Evolutionary conservation across 2,888 invertebrate species (phyloP).

Genomic region (Heliconius erato): DNA sequence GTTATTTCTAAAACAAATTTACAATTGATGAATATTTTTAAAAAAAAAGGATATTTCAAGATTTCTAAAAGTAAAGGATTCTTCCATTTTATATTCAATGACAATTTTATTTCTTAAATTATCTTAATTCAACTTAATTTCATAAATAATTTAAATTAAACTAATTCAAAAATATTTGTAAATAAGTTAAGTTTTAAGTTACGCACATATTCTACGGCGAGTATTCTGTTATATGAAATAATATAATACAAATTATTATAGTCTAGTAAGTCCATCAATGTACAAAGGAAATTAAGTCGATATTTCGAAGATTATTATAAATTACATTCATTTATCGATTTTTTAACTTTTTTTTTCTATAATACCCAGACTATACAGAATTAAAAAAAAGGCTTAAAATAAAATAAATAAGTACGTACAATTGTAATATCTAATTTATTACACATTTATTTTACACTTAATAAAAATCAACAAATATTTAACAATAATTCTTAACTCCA

Average conservation of each 20-base stretch:
- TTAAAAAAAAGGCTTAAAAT: slow-evolving; percentile 10
- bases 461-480: slow-evolving; percentile 34
- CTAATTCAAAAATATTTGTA: neutral
- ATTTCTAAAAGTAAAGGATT: neutral
- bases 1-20: neutral
- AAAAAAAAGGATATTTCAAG: neutral
- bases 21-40: neutral
- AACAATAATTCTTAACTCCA: slow-evolving; percentile 29
- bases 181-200: slow-evolving; percentile 20
- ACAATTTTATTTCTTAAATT: neutral
- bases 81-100: neutral
- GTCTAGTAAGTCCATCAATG: slow-evolving; percentile 2
- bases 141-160: neutral
- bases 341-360: neutral
- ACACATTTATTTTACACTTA: slow-evolving; percentile 28
- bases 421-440: slow-evolving; percentile 26
- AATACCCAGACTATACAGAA: slow-evolving; percentile 4
- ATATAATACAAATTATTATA: slow-evolving; percentile 28
- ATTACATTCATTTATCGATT: slow-evolving; percentile 4
- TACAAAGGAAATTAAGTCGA: slow-evolving; percentile 12
- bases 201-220: slow-evolving; percentile 37
- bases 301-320: neutral
- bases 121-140: neutral
- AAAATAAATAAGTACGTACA: slow-evolving; percentile 29
- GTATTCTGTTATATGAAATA: slow-evolving; percentile 24